These are phyloP conservation scores for Limulus polyphemus DNA, from an alignment of 2,888 invertebrate species.

Conservation along the genomic window DNA sequence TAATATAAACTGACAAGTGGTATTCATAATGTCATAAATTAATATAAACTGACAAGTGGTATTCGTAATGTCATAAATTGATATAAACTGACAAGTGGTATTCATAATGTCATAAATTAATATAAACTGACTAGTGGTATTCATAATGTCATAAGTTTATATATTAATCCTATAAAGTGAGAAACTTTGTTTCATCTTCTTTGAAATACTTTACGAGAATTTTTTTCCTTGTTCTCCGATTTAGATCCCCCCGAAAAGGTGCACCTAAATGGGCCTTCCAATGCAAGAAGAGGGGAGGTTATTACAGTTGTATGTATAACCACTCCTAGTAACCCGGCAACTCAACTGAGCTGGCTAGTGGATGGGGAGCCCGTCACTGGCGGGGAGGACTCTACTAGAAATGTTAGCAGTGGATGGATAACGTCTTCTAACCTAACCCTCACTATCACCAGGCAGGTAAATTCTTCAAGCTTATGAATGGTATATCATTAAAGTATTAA, in stretches of 20 bases:
- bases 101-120: too few species aligned
- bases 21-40: too few species aligned
- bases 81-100: too few species aligned
- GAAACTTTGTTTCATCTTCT: too few species aligned
- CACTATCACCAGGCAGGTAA: constrained; percentile 34
- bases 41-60: too few species aligned
- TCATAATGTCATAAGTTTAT: too few species aligned
- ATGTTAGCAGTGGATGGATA: constrained; percentile 64
- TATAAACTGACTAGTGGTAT: too few species aligned
- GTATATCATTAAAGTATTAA: too few species aligned
- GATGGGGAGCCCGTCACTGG: constrained; percentile 33
- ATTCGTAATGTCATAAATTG: too few species aligned
- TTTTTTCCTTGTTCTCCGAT: neutral
- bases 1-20: too few species aligned
- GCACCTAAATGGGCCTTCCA: constrained; percentile 69
- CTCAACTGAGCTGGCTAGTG: constrained; percentile 39
- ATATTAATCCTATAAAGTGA: too few species aligned
- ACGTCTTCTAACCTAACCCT: constrained; percentile 79
- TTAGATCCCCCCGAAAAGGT: constrained; percentile 80
- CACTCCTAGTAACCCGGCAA: constrained; percentile 58
- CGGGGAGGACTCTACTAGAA: constrained; percentile 14
- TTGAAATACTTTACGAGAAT: too few species aligned
- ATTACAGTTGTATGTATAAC: constrained; percentile 80
- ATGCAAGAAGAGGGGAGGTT: constrained; percentile 74
- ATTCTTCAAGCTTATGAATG: neutral